Evolutionary conservation across 1,140 invertebrate species (phyloP), one percentile per base, ranked within the genome.

Genomic region (Trichonephila clavipes): DNA sequence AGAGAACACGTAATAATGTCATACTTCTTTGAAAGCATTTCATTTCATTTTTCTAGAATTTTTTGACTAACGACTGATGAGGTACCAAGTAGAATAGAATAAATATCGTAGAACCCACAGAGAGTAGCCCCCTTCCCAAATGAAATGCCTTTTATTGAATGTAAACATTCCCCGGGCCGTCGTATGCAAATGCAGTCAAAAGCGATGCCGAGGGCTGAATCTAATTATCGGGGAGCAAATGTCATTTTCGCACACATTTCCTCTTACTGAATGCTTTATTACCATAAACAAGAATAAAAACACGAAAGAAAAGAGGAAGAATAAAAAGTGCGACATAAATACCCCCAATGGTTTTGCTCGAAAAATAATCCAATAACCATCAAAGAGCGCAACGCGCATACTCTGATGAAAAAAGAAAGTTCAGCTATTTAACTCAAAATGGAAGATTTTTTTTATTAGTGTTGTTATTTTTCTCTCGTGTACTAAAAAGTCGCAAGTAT

Each of bases 291-390:
- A 34, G 28, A 40, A 18, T 19, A 66, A 24, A 69, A 24, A 24
- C n/a, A 24, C 12, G 24, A 69, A 21, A 66, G 64, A 69, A 24
- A 24, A 69, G n/a, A 69, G 7, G n/a, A 21, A 66, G 64, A 69
- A 21, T 12, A 69, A 69, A 69, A 69, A 24, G 19, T 69, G 16
- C 10, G 28, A 34, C 44, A 40, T 82, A 40, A 82, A 51, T 82
- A 51, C 34, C 77, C 77, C 34, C 77, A 18, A 44, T 18, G 14
- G 64, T 14, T 82, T 82, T 28, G 18, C 77, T 18, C 77, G 19
- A 12, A 44, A 82, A 51, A 82, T 82, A 82, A 82, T 82, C 77
- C 77, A 82, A 82, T 82, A 82, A 82, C 40, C 77, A 40, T 51
- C 77, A 44, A 82, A 82, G 12, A 51, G 77, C 0, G 40, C 44